phyloP scores from a whole-genome alignment of 1,140 invertebrate species.

The Aradophagus sp. region DNA sequence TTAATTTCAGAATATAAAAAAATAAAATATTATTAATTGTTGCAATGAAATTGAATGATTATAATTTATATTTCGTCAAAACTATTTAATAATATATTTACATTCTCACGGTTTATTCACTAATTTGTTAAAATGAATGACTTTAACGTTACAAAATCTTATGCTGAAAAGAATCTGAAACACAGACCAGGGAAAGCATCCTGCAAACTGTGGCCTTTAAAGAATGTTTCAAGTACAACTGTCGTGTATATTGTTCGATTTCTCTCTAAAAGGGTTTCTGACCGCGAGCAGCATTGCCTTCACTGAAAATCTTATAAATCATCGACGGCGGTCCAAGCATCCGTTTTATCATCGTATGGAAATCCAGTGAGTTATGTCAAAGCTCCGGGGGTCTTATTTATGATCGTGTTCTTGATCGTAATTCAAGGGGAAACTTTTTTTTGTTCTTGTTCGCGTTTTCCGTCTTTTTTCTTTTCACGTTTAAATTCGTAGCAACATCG shows the following conservation, averaged over 20 bases:
- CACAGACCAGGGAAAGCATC: no score
- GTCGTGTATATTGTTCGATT: conserved; percentile 41
- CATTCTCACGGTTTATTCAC: no score
- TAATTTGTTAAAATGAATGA: no score
- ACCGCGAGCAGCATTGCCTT: conserved; percentile 54
- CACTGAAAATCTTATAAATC: conserved; percentile 69
- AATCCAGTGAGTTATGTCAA: conserved; percentile 71
- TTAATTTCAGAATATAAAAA: no score
- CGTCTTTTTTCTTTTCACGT: conserved; percentile 49
- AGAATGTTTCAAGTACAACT: conserved; percentile 37
- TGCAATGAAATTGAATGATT: no score
- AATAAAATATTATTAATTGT: no score
- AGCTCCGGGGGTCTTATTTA: conserved; percentile 69
- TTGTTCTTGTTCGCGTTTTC: conserved; percentile 46
- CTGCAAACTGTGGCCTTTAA: no score
- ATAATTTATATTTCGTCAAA: no score
- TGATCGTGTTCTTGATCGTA: conserved; percentile 64
- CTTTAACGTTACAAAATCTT: no score
- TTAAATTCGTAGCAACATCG: conserved; percentile 38
- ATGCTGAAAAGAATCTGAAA: no score
- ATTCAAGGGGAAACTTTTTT: conserved; percentile 59
- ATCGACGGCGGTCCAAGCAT: conserved; percentile 63
- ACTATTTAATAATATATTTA: no score
- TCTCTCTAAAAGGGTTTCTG: conserved; percentile 49
- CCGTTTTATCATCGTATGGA: conserved; percentile 74